A percentile compares a stretch with the other conserved stretches of the same genome.
Conservation (phyloP, 2,113 vertebrate species). For the Nycticryphes semicollaris region DNA sequence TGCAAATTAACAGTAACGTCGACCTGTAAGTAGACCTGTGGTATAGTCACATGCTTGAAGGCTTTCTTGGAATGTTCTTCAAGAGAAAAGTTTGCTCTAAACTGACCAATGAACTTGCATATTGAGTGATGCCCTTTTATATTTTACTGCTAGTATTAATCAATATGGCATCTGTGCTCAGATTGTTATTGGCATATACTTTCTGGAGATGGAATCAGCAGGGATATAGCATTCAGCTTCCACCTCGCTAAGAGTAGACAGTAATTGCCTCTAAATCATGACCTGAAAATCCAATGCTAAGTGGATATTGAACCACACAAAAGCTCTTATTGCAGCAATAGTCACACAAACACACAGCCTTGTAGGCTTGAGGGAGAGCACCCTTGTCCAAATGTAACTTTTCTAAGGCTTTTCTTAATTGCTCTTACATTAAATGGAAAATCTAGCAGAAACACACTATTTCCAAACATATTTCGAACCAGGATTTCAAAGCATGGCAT, state of each 20-base stretch:
- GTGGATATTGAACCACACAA: slow-evolving; percentile 14
- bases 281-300: slow-evolving; percentile 11
- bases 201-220: not conserved
- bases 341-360: not conserved
- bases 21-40: not conserved
- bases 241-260: not conserved
- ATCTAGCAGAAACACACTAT: not conserved
- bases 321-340: not conserved
- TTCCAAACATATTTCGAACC: not conserved
- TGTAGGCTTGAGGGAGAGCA: not conserved
- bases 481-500: not conserved
- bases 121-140: not conserved
- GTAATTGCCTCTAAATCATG: slow-evolving; percentile 25
- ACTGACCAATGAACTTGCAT: not conserved
- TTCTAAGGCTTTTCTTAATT: not conserved
- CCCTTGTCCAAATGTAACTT: not conserved
- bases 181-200: not conserved
- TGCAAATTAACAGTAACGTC: not conserved
- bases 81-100: not conserved
- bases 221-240: not conserved
- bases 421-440: not conserved
- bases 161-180: not conserved
- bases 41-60: not conserved
- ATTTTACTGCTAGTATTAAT: not conserved
- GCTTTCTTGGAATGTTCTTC: not conserved